Evolutionary conservation across 2,113 vertebrate species (phyloP), one percentile per base, ranked within the genome.

Genomic region (Nesogale talazaci): DNA sequence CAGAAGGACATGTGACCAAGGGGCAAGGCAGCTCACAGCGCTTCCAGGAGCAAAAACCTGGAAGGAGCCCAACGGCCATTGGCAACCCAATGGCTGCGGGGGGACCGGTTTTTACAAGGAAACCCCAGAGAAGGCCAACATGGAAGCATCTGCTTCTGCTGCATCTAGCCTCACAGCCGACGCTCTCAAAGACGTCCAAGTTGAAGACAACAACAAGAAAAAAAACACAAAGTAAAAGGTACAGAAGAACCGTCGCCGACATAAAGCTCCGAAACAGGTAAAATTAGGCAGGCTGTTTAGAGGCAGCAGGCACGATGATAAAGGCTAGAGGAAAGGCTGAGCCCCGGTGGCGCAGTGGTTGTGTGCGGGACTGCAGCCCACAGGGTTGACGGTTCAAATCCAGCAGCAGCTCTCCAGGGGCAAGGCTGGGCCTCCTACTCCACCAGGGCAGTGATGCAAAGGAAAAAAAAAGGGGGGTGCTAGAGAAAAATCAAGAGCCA

Each of bases 101-200:
- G 80, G 56, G 74, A 25, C 38, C 59, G 34, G 38, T 83, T 74
- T 85, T 63, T 31, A 88, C 22, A 87, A 76, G 63, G 56, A 93
- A 67, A 94, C n/a, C 84, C 56, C 29, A 61, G 40, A 65, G 29
- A 65, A 42, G 82, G 61, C 59, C 85, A 42, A 92, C 86, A 78
- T 77, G 27, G 86, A 86, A 2, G 9, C 36, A 69, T 36, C 34
- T 12, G 46, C 46, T 52, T 52, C 46, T 52, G 46, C 46, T 52
- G 46, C 23, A 42, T 2, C 8, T 61, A 57, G 42, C 27, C 93
- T 61, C 67, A 77, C 4, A 36, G 61, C 86, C 46, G 74, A 77
- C 22, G 80, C 93, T 89, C 70, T 91, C 90, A 91, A n/a, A n/a
- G n/a, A n/a, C n/a, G n/a, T n/a, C n/a, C n/a, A 52, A 83, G 81